Evolutionary conservation across 2,888 invertebrate genomes (phyloP), one percentile per base, ranked within the genome.

Genomic region (Drosophila testacea): DNA sequence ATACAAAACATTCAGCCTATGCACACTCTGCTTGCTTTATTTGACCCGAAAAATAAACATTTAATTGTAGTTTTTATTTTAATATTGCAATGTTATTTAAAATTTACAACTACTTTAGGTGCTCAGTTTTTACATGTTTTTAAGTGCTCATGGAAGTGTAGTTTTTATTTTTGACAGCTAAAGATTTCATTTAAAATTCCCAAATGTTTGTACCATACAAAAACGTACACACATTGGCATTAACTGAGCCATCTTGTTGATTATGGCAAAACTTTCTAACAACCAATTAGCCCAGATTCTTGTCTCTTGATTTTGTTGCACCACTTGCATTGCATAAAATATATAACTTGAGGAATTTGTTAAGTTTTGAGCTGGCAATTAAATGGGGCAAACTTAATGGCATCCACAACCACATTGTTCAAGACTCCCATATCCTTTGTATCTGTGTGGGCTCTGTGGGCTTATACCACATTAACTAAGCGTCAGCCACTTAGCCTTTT

Each of bases 381-480:
- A 68, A 57, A 50, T 57, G 46, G 16, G 44, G 44, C n/a, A 62
- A 76, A 65, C 41, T 76, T 74, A 48, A 56, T 70, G 47, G 56
- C 39, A 54, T 56, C 38, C 32, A 41, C 38, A 32, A 57, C 67
- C 77, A 38, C 66, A 71, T 54, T 39, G 36, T 34, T 11, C 6
- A 54, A 34, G 22, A 9, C 22, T 7, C 34, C n/a, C 42, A 56
- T 46, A 44, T 47, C 44, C 50, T 46, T 59, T 59, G 32, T 52
- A 36, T 46, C 9, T 59, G 22, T 52, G 30, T 41, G 54, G 47
- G 6, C 36, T 9, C 50, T 61, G 4, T 61, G 22, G 41, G 59
- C 50, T 65, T 69, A 61, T 46, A 70, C 59, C 36, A 65, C 67
- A 65, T 73, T 52, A 69, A 73, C 59, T 52, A 51, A 59, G 50